These are phyloP conservation scores for Cygnus atratus DNA, from an alignment of 2,113 vertebrate genomes.

Conservation along the genomic window DNA sequence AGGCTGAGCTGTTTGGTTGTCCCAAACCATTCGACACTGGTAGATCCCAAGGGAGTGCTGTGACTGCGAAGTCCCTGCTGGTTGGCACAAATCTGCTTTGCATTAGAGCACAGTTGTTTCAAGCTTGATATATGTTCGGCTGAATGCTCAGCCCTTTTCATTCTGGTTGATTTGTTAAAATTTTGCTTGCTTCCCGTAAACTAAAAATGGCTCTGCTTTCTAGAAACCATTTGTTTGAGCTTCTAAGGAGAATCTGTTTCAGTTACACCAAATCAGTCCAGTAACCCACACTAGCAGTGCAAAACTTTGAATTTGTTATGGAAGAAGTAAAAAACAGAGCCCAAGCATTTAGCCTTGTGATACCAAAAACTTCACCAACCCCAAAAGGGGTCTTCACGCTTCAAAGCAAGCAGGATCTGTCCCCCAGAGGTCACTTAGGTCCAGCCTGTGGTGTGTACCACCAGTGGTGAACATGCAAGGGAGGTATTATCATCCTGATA, in stretches of 20 bases:
- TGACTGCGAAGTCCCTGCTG: background rate
- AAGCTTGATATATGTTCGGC: accelerated
- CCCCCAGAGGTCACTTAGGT: background rate
- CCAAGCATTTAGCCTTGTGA: background rate
- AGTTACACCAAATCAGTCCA: background rate
- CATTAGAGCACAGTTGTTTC: background rate
- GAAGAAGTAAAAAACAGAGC: background rate
- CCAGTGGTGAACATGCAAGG: background rate
- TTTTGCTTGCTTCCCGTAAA: background rate
- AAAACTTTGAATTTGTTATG: background rate
- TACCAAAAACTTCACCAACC: background rate
- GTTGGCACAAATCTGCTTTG: background rate
- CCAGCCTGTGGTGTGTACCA: background rate
- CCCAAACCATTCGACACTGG: accelerated
- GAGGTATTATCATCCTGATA: background rate
- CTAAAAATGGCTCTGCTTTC: background rate
- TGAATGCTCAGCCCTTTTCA: background rate
- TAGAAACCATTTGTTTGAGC: background rate
- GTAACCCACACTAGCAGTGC: background rate
- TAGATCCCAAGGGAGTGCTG: background rate
- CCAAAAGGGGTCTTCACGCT: background rate
- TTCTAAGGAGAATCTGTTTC: background rate
- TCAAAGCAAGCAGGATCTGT: background rate
- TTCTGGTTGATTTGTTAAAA: constrained; percentile 6
- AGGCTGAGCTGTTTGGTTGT: background rate